Evolutionary conservation across 2,888 invertebrate genomes (phyloP), one percentile per base, ranked within the genome.

Genomic region (Galerucella calmariensis): DNA sequence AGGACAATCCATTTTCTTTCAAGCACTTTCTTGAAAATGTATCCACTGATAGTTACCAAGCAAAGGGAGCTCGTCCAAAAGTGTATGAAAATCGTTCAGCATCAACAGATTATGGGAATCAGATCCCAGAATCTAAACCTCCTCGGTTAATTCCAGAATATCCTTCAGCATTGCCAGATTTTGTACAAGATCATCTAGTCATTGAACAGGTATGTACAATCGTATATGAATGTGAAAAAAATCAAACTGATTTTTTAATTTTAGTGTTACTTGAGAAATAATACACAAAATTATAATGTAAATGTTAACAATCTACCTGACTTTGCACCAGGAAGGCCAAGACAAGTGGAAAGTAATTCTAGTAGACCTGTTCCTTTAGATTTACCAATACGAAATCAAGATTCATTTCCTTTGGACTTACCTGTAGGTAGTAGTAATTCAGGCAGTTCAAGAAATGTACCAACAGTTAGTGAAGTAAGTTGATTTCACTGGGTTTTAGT

Each of bases 151-250:
- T 88, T 75, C 85, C 89, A 0, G 87, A 90, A 72, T 89, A 89
- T 81, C 89, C 93, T 80, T 92, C 93, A 2, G 92, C 93, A 10
- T 85, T 95, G 79, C 96, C 96, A 0, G 96, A 96, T 86, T 96
- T 96, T 88, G 96, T 96, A 69, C 96, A 96, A 85, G 96, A 96
- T 87, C 96, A 96, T 87, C 90, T 95, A 86, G 90, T 95, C 80
- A 92, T 95, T 56, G 94, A 94, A 84, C 94, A 95, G 82, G 63
- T 65, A 20, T 11, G n/a, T 16, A 62, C 14, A 62, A 46, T 9
- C 1, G n/a, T 92, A 92, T 93, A 92, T 86, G 61, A 77, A 67
- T 70, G 75, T 75, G 68, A 67, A 66, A 48, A 35, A 58, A 27
- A 71, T 53, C 27, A 44, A 53, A 48, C n/a, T 51, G 3, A 9